Base-by-base conservation (phyloP, 1,140 invertebrate genomes). In the Drosophila funebris region DNA sequence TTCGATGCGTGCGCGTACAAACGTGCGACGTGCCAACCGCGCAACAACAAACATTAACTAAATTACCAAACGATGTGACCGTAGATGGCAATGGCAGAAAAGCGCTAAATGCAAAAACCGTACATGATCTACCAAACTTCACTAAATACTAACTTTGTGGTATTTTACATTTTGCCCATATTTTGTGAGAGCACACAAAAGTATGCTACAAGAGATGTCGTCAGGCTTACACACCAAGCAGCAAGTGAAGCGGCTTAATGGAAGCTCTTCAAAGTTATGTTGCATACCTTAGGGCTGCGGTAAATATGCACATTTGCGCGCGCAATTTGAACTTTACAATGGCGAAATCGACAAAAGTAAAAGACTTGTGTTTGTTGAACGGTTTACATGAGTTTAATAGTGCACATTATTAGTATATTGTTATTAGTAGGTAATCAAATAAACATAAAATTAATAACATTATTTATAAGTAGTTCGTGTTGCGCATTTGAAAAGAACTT, bases 321-420 rank as follows among this genome's bases (percentile, higher is more conserved):
- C 43, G 7, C 22, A 60, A 16, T 46, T 68, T 22, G 3, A 58
- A n/a, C n/a, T n/a, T n/a, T n/a, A n/a, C n/a, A 67, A 18, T 8
- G n/a, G 2, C 6, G 18, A n/a, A n/a, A n/a, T n/a, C 16, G 6
- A 24, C 6, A 16, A 18, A 46, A 44, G 31, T n/a, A 57, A 57
- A 22, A 41, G 7, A 44, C 16, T 4, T 48, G 53, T 58, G 57
- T 37, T 80, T 67, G 37, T 74, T 70, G 36, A 83, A 82, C 78
- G 43, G 50, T 71, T 71, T 57, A 71, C 53, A 73, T 82, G 70
- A 57, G 82, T 82, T 82, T 71, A 83, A 83, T 82, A 82, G 79
- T 83, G 79, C 80, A 78, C 79, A 82, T 68, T 37, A 82, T 83
- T 78, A 78, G 79, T 81, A 83, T 16, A 41, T 83, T 78, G 44